Evolutionary conservation across 2,113 vertebrate genomes (phyloP).

Genomic region (Terrapene triunguis): DNA sequence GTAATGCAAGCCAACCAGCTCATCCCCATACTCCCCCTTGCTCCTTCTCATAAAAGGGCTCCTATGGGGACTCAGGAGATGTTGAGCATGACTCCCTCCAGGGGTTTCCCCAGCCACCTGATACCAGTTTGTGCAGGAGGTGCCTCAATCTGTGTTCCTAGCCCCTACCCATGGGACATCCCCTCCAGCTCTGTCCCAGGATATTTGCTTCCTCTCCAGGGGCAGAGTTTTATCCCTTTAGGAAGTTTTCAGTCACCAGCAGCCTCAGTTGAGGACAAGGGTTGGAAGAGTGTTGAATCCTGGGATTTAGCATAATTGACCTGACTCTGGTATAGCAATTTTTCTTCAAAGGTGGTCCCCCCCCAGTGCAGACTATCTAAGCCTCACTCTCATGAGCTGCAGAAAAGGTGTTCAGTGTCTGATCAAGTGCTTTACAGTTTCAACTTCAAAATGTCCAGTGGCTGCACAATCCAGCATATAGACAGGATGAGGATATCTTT

Average conservation of each 20-base stretch:
- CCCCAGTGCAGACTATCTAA: too few species aligned
- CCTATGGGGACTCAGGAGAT: not conserved
- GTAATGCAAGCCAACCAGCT: not conserved
- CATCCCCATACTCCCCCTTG: not conserved
- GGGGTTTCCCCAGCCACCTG: too few species aligned
- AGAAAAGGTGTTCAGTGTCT: too few species aligned
- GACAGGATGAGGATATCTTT: not conserved
- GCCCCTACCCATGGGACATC: not conserved
- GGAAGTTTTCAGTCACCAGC: not conserved
- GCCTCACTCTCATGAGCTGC: too few species aligned
- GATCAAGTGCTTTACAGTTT: not conserved
- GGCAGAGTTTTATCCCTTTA: not conserved
- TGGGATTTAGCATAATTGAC: too few species aligned
- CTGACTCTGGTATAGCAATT: too few species aligned
- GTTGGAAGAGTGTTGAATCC: too few species aligned
- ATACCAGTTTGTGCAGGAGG: not conserved
- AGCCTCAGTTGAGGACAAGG: too few species aligned
- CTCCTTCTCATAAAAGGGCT: not conserved
- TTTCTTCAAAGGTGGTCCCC: too few species aligned
- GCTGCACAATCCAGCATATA: not conserved
- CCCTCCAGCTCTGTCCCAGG: not conserved
- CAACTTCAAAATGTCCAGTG: not conserved
- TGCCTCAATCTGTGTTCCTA: not conserved
- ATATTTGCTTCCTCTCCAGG: not conserved
- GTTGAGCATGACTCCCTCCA: not conserved